phyloP scores from a whole-genome alignment of 2,888 invertebrate genomes.

The Frankliniella intonsa region DNA sequence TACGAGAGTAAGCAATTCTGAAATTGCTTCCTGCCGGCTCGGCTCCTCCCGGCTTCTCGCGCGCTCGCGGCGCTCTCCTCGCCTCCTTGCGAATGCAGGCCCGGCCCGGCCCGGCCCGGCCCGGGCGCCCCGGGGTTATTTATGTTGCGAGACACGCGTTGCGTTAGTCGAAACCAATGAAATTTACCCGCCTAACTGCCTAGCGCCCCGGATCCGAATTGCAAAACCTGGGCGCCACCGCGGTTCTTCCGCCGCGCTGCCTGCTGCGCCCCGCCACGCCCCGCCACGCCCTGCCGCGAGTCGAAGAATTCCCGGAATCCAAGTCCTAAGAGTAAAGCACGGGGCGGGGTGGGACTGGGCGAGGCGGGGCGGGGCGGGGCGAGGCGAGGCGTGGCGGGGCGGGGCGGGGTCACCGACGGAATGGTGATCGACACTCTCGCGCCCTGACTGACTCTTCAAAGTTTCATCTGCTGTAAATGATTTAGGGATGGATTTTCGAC shows the following conservation, averaged over 20 bases:
- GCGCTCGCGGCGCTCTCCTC: not conserved
- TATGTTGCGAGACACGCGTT: not conserved
- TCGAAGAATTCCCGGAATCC: not conserved
- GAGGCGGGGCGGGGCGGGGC: not conserved
- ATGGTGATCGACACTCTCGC: not conserved
- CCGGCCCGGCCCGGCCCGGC: not conserved
- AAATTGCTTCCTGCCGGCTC: conserved; percentile 14
- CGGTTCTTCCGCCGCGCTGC: not conserved
- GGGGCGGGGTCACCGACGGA: not conserved
- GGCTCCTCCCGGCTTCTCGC: not conserved
- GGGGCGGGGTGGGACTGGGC: not conserved
- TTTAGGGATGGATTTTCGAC: conserved; percentile 14
- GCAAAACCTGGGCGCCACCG: not conserved
- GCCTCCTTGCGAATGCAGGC: not conserved
- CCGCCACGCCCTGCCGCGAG: not conserved
- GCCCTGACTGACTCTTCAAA: not conserved
- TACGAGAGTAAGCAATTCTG: conserved; percentile 26
- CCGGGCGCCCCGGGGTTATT: not conserved
- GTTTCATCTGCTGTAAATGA: conserved; percentile 11
- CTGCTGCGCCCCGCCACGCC: not conserved
- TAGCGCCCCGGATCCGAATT: not conserved
- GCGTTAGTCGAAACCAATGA: not conserved
- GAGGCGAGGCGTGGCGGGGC: not conserved
- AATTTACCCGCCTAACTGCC: not conserved
- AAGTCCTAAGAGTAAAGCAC: not conserved